phyloP scores from a whole-genome alignment of 1,140 invertebrate species.

The Musca vetustissima region DNA sequence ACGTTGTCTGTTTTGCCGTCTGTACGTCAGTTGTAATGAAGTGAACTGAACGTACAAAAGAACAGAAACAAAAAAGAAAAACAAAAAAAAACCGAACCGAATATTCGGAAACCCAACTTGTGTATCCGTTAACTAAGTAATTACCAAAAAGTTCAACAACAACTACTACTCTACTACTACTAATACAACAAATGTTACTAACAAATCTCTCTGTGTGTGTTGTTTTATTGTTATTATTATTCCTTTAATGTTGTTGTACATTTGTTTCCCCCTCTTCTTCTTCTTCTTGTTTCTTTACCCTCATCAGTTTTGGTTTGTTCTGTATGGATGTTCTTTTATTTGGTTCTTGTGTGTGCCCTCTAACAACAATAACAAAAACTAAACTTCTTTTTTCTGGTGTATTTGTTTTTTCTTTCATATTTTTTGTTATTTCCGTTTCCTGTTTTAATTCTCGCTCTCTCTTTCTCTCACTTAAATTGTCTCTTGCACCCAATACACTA shows the following conservation, averaged over 20 bases:
- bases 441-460: too few species aligned
- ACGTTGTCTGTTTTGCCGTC: too few species aligned
- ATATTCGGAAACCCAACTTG: too few species aligned
- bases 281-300: not conserved
- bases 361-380: too few species aligned
- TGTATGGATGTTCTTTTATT: too few species aligned
- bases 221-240: not conserved
- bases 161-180: not conserved
- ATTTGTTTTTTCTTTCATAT: constrained; percentile 6
- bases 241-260: constrained; percentile 14
- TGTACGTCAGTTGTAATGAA: too few species aligned
- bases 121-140: constrained; percentile 16
- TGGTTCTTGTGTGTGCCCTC: too few species aligned
- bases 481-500: not conserved
- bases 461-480: not conserved
- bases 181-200: not conserved
- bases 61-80: too few species aligned
- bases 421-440: constrained; percentile 1
- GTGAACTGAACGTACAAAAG: too few species aligned
- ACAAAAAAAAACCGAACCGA: too few species aligned
- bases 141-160: constrained; percentile 16
- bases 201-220: constrained; percentile 9
- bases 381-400: not conserved
- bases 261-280: constrained; percentile 1
- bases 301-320: too few species aligned